Conservation (phyloP, 1,140 invertebrate species). For the Wiebesia pumilae region DNA sequence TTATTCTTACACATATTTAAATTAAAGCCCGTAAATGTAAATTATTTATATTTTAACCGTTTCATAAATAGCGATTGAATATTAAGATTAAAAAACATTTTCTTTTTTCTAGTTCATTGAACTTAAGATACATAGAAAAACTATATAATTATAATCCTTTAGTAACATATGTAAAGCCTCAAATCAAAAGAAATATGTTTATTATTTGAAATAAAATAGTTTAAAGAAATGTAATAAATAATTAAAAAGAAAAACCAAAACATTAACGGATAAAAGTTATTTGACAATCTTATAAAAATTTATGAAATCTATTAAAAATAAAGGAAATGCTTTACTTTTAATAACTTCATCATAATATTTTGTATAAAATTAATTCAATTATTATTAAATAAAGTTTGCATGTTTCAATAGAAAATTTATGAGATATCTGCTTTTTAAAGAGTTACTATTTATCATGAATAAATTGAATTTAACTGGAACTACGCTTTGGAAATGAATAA, state of each 20-base stretch:
- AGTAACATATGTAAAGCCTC: not conserved
- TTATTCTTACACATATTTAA: slow-evolving; percentile 44
- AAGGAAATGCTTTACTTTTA: not conserved
- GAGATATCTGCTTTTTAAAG: too few species aligned
- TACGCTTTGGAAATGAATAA: too few species aligned
- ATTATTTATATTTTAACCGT: slow-evolving; percentile 25
- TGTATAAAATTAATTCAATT: not conserved
- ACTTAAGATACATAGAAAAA: not conserved
- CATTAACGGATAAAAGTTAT: too few species aligned
- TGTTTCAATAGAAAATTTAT: too few species aligned
- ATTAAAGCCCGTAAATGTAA: slow-evolving; percentile 21
- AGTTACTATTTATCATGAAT: too few species aligned
- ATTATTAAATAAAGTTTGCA: not conserved
- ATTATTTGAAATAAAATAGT: not conserved
- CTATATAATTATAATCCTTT: not conserved
- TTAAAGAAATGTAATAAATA: not conserved
- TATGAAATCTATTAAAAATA: not conserved
- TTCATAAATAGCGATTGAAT: not conserved
- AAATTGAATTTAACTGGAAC: too few species aligned
- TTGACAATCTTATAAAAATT: too few species aligned
- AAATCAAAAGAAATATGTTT: too few species aligned
- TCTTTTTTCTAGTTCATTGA: not conserved
- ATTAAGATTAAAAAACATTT: not conserved
- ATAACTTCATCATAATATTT: not conserved
- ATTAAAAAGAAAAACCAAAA: too few species aligned